These are phyloP conservation scores for Nannoperca obscura DNA, from an alignment of 2,797 vertebrate genomes.

Conservation along the genomic window DNA sequence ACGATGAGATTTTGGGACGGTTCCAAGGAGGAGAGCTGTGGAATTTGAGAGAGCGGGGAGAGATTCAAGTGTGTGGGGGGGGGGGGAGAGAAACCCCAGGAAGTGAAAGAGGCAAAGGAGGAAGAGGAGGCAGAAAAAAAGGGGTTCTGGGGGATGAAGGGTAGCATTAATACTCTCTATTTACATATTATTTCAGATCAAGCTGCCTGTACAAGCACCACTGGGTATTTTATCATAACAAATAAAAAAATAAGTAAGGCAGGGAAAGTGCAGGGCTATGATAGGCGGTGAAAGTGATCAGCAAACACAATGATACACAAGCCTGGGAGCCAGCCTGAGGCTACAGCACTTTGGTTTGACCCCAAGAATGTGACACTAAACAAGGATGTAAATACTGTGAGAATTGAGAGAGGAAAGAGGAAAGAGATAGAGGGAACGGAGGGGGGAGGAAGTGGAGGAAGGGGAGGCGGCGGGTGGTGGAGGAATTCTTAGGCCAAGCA, in stretches of 20 bases:
- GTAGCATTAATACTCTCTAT: conserved; percentile 55
- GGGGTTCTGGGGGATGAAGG: not conserved
- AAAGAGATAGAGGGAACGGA: not conserved
- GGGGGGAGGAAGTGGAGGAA: not conserved
- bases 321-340: conserved; percentile 77
- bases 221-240: conserved; percentile 70
- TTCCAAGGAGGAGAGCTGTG: conserved; percentile 75
- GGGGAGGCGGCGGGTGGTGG: not conserved
- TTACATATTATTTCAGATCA: conserved; percentile 75
- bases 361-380: conserved; percentile 77
- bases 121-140: not conserved
- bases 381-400: conserved; percentile 76
- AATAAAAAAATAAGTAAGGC: conserved; percentile 45
- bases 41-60: conserved; percentile 39
- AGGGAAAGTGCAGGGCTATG: conserved; percentile 39
- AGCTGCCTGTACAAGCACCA: conserved; percentile 51
- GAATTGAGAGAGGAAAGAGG: conserved; percentile 24
- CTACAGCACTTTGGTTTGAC: conserved; percentile 72
- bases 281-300: conserved; percentile 64
- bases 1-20: conserved; percentile 85
- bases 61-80: too few species aligned
- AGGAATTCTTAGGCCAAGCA: conserved; percentile 52
- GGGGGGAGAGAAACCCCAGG: not conserved
- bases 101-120: conserved; percentile 19
- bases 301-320: conserved; percentile 75